Conservation (phyloP, 2,113 vertebrate species). For the Zosterops lateralis region DNA sequence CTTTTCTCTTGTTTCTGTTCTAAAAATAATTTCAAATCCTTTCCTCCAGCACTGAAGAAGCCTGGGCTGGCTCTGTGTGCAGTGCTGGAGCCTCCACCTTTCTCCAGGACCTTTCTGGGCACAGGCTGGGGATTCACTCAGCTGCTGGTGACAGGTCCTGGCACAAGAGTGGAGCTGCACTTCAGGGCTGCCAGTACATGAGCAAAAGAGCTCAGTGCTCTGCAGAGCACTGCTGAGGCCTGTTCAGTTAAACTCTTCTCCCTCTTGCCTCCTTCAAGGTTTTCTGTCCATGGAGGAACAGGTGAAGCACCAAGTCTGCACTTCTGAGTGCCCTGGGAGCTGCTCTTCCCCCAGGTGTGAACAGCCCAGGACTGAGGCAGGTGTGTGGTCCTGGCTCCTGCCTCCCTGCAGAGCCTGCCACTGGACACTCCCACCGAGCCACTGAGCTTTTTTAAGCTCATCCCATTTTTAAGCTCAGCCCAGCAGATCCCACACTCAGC, state of each 20-base stretch:
- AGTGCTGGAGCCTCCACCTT: neutral
- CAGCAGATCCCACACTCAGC: constrained; percentile 20
- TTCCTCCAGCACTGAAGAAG: neutral
- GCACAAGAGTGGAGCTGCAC: neutral
- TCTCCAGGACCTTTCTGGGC: neutral
- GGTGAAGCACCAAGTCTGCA: neutral
- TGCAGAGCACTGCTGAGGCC: neutral
- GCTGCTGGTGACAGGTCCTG: neutral
- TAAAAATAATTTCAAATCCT: neutral
- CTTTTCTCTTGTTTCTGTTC: neutral
- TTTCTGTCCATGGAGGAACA: neutral
- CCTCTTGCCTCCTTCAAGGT: neutral
- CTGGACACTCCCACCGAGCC: rapidly evolving
- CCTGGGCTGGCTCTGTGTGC: neutral
- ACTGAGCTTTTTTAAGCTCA: neutral
- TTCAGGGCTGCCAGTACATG: neutral
- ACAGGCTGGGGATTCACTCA: neutral
- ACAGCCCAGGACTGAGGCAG: neutral
- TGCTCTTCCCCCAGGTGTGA: neutral
- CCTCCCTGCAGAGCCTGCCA: neutral
- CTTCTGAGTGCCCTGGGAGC: neutral
- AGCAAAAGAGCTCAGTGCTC: neutral
- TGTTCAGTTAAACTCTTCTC: neutral
- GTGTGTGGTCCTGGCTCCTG: neutral
- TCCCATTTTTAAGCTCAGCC: neutral